phyloP scores from a whole-genome alignment of 1,140 invertebrate genomes.

The Drosophila pseudoananassae region DNA sequence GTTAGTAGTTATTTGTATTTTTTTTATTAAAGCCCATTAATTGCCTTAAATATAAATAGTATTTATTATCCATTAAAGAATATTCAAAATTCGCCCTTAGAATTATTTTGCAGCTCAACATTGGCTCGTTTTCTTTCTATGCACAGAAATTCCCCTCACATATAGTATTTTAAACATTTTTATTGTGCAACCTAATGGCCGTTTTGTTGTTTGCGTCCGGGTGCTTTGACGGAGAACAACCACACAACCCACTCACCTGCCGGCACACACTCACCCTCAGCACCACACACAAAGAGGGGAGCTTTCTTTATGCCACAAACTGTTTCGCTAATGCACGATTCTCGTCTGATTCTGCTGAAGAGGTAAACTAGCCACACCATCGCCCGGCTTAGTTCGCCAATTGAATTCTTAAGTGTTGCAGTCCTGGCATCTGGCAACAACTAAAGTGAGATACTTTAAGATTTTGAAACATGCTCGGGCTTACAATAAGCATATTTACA shows the following conservation, averaged over 20 bases:
- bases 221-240: conserved; percentile 34
- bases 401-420: conserved; percentile 73
- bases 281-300: conserved; percentile 8
- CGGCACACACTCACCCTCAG: conserved; percentile 8
- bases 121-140: conserved; percentile 46
- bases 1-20: background rate
- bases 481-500: conserved; percentile 64
- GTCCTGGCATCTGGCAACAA: background rate
- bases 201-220: conserved; percentile 63
- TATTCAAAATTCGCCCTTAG: conserved; percentile 10
- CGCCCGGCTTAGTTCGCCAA: conserved; percentile 54
- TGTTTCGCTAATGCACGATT: conserved; percentile 74
- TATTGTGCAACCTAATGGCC: conserved; percentile 75
- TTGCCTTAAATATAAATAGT: background rate
- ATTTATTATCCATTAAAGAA: background rate
- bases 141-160: conserved; percentile 28
- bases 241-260: conserved; percentile 10
- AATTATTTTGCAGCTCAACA: conserved; percentile 3
- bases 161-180: conserved; percentile 77
- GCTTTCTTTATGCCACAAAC: conserved; percentile 68
- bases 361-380: conserved; percentile 72
- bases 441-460: conserved; percentile 69
- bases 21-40: too few relatives aligned
- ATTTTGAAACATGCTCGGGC: conserved; percentile 72
- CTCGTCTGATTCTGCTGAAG: conserved; percentile 62